Evolutionary conservation across 2,113 vertebrate genomes (phyloP).

Genomic region (Carettochelys insculpta): DNA sequence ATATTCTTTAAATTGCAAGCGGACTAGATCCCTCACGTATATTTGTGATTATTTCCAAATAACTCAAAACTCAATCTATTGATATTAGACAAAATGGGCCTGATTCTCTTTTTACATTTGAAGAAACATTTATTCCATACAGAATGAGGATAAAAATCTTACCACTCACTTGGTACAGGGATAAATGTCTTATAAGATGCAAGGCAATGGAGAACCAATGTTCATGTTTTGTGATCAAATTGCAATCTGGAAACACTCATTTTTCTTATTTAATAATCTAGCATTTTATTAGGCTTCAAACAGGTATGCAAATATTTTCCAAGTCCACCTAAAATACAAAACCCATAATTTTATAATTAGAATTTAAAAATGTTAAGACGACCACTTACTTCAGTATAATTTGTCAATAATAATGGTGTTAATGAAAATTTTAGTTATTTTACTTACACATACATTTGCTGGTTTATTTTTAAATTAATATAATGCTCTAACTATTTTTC

Average conservation of each 20-base stretch:
- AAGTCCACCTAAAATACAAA: constrained; percentile 48
- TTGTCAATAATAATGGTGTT: background rate
- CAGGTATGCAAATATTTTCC: constrained; percentile 61
- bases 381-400: constrained; percentile 28
- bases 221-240: background rate
- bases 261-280: constrained; percentile 41
- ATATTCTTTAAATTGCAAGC: background rate
- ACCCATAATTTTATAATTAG: constrained; percentile 43
- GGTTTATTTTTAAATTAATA: background rate
- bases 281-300: constrained; percentile 66
- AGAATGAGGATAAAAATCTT: background rate
- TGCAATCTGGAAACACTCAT: constrained; percentile 14
- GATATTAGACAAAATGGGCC: background rate
- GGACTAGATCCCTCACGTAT: background rate
- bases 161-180: background rate
- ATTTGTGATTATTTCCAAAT: background rate
- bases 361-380: constrained; percentile 51
- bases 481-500: background rate
- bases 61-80: background rate
- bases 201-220: background rate
- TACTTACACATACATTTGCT: background rate
- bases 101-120: fast-evolving
- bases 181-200: background rate
- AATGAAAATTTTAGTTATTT: constrained; percentile 18
- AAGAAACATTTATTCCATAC: fast-evolving